These are phyloP conservation scores for Omphaloscelis lunosa DNA, from an alignment of 2,888 invertebrate genomes.

Conservation along the genomic window DNA sequence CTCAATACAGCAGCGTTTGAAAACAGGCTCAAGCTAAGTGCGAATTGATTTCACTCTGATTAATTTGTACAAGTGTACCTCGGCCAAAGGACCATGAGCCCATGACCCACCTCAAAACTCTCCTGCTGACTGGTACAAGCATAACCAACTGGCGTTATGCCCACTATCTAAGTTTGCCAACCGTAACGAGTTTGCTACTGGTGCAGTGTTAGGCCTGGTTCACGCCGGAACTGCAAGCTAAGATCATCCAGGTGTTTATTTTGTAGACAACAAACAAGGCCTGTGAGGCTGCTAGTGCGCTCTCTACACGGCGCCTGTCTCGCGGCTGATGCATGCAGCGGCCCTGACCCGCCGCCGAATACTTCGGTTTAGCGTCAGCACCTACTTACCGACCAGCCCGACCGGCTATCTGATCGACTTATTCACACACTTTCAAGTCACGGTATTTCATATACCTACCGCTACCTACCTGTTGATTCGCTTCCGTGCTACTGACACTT, in stretches of 20 bases:
- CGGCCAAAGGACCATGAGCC: background rate
- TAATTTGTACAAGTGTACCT: background rate
- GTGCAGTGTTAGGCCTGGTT: background rate
- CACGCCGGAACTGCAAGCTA: background rate
- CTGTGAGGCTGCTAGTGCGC: background rate
- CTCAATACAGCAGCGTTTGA: background rate
- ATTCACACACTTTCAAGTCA: slow-evolving; percentile 39
- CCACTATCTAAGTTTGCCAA: background rate
- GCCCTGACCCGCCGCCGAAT: slow-evolving; percentile 61
- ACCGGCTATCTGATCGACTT: slow-evolving; percentile 41
- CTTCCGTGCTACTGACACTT: slow-evolving; percentile 55
- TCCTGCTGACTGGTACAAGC: background rate
- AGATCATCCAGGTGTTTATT: too few relatives aligned
- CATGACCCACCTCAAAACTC: background rate
- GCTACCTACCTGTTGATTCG: slow-evolving; percentile 18
- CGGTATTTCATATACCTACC: slow-evolving; percentile 26
- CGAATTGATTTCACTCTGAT: background rate
- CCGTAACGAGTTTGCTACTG: background rate
- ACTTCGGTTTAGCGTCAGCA: slow-evolving; percentile 20
- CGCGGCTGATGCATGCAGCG: slow-evolving; percentile 28
- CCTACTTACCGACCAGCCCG: slow-evolving; percentile 28
- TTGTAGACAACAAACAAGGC: background rate
- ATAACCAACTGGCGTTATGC: background rate
- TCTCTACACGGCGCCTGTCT: slow-evolving; percentile 1
- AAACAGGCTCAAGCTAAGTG: background rate